Percentiles rank a stretch among this genome's conserved stretches.
Evolutionary conservation across 1,140 invertebrate species (phyloP).

Genomic region (Caerostris extrusa): DNA sequence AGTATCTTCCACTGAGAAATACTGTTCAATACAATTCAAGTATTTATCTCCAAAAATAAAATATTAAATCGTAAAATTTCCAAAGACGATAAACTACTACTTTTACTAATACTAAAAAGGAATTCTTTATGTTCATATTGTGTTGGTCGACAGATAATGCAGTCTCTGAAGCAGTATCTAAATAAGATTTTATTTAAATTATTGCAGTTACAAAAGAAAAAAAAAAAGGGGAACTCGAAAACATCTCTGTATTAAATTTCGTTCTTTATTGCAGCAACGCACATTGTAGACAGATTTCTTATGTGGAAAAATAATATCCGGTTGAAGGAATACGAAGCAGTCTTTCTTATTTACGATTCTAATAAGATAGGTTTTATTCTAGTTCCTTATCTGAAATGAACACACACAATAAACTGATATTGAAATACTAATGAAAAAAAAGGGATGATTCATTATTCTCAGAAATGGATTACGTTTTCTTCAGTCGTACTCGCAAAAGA

Average conservation of each 20-base stretch:
- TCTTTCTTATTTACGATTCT: conserved; percentile 59
- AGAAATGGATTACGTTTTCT: background rate
- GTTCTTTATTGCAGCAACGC: conserved; percentile 55
- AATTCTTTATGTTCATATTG: too few species aligned
- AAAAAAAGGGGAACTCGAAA: background rate
- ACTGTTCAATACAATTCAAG: too few species aligned
- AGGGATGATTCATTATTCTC: conserved; percentile 24
- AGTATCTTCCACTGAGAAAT: too few species aligned
- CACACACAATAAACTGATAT: conserved; percentile 47
- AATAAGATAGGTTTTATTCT: conserved; percentile 39
- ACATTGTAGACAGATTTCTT: background rate
- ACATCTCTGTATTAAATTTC: background rate
- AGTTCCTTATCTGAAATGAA: conserved; percentile 29
- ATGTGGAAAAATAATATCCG: conserved; percentile 55
- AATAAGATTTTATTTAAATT: conserved; percentile 42
- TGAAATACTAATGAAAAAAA: conserved; percentile 34
- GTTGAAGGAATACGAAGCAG: background rate
- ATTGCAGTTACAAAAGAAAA: background rate
- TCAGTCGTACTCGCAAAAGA: too few species aligned
- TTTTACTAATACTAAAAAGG: too few species aligned
- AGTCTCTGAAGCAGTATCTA: background rate
- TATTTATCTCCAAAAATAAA: too few species aligned
- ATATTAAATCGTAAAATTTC: too few species aligned
- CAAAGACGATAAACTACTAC: too few species aligned
- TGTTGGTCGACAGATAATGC: too few species aligned